Base-by-base conservation (phyloP, 2,797 vertebrate species). In the Poecilia wingei region DNA sequence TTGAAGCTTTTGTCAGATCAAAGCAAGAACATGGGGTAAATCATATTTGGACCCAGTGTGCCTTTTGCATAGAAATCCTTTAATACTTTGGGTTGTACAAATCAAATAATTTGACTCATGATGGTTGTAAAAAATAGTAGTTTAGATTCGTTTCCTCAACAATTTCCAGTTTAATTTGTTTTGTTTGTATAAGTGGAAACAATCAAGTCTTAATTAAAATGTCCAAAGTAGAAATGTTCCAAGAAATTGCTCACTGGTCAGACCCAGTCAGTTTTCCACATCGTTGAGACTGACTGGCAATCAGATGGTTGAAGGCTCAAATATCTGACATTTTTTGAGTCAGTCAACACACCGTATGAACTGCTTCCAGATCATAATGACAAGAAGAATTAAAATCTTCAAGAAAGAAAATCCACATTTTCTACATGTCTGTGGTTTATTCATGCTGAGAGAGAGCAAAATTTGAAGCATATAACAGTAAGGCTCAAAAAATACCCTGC, bases 1-100 rank as follows among this genome's bases (percentile, higher is more conserved):
- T 79, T 79, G 77, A 69, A 80, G 69, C 45, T 87, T 84, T 83
- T 82, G 83, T 78, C 75, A 73, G 74, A 82, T 55, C 55, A 71
- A 79, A 88, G 75, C 73, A 59, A 79, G 74, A 51, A 77, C 53
- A 82, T 22, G 61, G 46, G 36, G 84, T 69, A 59, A 41, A 71
- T 84, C 70, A 77, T 9, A 53, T 80, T 77, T 76, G 20, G 51
- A 77, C 33, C 9, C 9, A 3, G 0, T 74, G 61, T 77, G 39
- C 68, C 47, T 76, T 86, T 72, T 75, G 36, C 57, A 69, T 31
- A 55, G 28, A 45, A 74, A 72, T 33, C 6, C 72, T 57, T 79
- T 77, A 66, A n/a, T 43, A 10, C 28, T 64, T 57, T 77, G 49
- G 20, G 59, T 51, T 31, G 41, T 25, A 53, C 0, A 45, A 77